phyloP scores from a whole-genome alignment of 2,888 invertebrate species.

The Nomada hirtipes region DNA sequence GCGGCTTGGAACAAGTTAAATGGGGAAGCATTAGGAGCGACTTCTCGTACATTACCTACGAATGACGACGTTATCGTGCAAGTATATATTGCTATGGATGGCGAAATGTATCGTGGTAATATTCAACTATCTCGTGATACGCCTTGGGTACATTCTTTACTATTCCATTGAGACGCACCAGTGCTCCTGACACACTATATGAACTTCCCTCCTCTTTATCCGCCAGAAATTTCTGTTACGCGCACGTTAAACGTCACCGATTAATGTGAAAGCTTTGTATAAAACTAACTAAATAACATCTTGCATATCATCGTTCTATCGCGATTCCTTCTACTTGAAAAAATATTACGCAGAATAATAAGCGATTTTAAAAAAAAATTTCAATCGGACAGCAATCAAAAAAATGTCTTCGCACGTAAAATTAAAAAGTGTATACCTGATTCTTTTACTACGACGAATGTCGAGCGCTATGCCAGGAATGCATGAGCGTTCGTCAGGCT shows the following conservation, averaged over 20 bases:
- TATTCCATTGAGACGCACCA: not conserved
- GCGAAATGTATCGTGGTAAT: constrained; percentile 19
- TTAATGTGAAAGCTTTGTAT: too few species aligned
- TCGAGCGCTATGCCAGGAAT: not conserved
- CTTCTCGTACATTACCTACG: not conserved
- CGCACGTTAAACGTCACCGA: too few species aligned
- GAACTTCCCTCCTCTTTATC: constrained; percentile 5
- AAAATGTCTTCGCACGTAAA: not conserved
- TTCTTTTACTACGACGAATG: not conserved
- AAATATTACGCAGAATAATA: too few species aligned
- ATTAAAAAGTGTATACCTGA: not conserved
- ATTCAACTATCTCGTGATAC: constrained; percentile 13
- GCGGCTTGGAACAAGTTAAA: not conserved
- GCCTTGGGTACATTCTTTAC: constrained; percentile 20
- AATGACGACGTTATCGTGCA: constrained; percentile 9
- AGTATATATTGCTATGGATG: constrained; percentile 9
- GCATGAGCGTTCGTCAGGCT: constrained; percentile 18
- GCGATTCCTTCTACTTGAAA: too few species aligned
- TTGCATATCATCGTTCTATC: too few species aligned
- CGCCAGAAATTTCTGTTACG: constrained; percentile 4
- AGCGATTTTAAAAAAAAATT: too few species aligned
- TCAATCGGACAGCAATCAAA: not conserved
- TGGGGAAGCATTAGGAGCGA: not conserved
- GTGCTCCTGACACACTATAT: constrained; percentile 2
- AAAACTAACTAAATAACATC: too few species aligned